A percentile compares a stretch with the other conserved stretches of the same genome.
Evolutionary conservation across 2,113 vertebrate species (phyloP).

Genomic region (Potamarius usumacintae): DNA sequence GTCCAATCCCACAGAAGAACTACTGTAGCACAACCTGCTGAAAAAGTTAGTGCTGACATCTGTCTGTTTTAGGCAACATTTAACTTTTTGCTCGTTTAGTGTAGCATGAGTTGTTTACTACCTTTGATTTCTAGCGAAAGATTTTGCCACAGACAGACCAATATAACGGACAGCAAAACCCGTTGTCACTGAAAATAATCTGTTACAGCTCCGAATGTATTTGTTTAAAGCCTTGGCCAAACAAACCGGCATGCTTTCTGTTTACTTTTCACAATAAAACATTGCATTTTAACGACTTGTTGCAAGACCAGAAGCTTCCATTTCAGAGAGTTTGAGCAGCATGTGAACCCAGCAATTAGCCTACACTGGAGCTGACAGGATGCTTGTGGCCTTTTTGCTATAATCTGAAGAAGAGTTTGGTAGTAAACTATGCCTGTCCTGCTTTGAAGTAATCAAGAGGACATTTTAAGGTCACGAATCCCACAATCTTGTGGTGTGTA

Average conservation of each 20-base stretch:
- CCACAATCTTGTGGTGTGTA: background rate
- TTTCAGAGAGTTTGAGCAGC: background rate
- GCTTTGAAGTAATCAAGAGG: background rate
- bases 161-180: background rate
- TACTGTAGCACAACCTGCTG: no score
- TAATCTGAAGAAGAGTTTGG: slow-evolving; percentile 10
- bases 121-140: no score
- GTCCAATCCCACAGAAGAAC: no score
- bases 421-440: background rate
- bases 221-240: background rate
- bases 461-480: background rate
- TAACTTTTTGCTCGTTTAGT: background rate
- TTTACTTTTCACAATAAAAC: background rate
- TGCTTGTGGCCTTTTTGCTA: background rate
- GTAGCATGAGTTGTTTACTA: background rate
- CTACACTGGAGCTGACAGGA: background rate
- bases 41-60: no score
- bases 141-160: no score
- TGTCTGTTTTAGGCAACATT: no score
- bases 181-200: background rate
- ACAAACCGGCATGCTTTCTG: background rate
- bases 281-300: background rate
- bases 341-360: background rate
- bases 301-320: background rate
- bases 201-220: background rate